phyloP scores from a whole-genome alignment of 2,797 vertebrate species.

The Lagorchestes hirsutus region DNA sequence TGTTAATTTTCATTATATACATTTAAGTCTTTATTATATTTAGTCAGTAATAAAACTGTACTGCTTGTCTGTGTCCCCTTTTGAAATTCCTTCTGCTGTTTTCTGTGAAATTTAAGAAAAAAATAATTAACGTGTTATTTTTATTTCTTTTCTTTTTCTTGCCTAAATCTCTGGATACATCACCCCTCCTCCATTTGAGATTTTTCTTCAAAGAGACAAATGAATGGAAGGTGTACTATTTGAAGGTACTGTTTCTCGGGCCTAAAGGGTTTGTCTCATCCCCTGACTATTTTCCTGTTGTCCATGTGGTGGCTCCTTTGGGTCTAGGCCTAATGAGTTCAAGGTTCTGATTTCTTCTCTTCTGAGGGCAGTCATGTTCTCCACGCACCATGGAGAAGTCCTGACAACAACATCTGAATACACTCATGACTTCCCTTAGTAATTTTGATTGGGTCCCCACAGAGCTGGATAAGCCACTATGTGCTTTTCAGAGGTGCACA shows the following conservation, averaged over 20 bases:
- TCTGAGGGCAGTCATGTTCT: neutral
- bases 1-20: neutral
- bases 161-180: too few relatives aligned
- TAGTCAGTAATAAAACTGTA: neutral
- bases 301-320: neutral
- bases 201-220: too few relatives aligned
- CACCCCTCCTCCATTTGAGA: too few relatives aligned
- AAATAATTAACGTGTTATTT: too few relatives aligned
- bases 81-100: too few relatives aligned
- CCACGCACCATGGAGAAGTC: neutral
- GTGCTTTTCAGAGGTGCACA: neutral
- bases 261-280: neutral
- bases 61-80: neutral
- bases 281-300: neutral
- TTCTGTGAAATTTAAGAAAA: too few relatives aligned
- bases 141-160: too few relatives aligned
- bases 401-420: neutral
- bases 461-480: neutral
- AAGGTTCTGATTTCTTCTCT: neutral
- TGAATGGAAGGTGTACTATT: too few relatives aligned
- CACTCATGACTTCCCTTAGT: neutral
- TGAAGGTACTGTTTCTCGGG: too few relatives aligned
- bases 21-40: neutral
- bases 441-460: neutral
- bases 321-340: neutral